Conservation (phyloP, 2,113 vertebrate species). For the Pseudolaguvia tuberculata region DNA sequence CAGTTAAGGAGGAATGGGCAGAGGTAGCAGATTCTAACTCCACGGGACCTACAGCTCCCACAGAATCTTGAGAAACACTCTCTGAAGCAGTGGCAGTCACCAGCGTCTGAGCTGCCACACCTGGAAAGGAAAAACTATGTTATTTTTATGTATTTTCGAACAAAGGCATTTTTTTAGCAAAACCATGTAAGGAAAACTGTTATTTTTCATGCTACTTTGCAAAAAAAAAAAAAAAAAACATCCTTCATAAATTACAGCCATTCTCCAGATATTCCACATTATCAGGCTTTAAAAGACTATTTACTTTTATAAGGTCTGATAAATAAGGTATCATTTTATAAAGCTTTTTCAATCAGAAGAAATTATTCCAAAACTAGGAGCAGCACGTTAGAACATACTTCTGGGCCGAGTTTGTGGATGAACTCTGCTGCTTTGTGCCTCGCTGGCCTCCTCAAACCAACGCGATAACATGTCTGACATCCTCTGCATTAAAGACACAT, state of each 20-base stretch:
- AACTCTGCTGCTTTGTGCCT: constrained; percentile 87
- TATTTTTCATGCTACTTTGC: no score
- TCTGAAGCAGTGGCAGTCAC: constrained; percentile 56
- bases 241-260: neutral
- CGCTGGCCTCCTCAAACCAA: constrained; percentile 98
- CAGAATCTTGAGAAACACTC: constrained; percentile 57
- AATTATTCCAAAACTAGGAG: neutral
- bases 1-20: constrained; percentile 35
- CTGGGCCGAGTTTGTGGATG: constrained; percentile 78
- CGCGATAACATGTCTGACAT: constrained; percentile 99
- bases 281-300: neutral
- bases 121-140: constrained; percentile 34
- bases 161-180: no score
- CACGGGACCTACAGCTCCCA: constrained; percentile 62
- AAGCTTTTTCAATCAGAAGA: no score
- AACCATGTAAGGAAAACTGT: no score
- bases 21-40: constrained; percentile 64
- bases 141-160: no score
- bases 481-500: constrained; percentile 96
- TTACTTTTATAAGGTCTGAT: no score
- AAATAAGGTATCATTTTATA: no score
- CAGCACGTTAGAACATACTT: constrained; percentile 66
- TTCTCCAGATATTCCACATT: neutral
- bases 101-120: constrained; percentile 67
- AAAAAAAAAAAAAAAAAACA: no score